Evolutionary conservation across 2,113 vertebrate species (phyloP).

Genomic region (Dipodomys ordii): DNA sequence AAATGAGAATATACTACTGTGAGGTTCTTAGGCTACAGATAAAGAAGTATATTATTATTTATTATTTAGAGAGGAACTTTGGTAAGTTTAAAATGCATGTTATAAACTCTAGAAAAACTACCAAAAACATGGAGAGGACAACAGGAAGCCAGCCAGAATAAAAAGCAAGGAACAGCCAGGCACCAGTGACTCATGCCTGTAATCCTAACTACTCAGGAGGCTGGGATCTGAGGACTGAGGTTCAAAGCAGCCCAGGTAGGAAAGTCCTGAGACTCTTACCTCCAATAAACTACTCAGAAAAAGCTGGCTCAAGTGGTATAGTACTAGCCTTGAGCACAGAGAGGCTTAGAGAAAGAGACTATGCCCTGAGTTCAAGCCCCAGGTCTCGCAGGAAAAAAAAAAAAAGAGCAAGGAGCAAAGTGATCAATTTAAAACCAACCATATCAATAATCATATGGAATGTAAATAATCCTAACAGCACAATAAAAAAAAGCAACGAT

Average conservation of each 20-base stretch:
- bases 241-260: too few species aligned
- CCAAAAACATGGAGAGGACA: not conserved
- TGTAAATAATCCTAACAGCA: not conserved
- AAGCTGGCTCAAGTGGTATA: too few species aligned
- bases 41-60: not conserved
- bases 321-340: too few species aligned
- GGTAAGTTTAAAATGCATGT: not conserved
- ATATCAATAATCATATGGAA: not conserved
- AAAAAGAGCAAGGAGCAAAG: not conserved
- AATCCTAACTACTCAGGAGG: too few species aligned
- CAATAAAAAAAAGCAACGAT: slow-evolving; percentile 5
- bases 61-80: not conserved
- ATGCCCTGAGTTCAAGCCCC: too few species aligned
- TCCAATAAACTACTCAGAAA: too few species aligned
- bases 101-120: slow-evolving; percentile 9
- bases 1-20: not conserved
- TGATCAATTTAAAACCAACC: not conserved
- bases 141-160: not conserved
- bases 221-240: too few species aligned
- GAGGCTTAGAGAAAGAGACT: too few species aligned
- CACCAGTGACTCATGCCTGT: too few species aligned
- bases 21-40: not conserved
- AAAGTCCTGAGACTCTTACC: too few species aligned
- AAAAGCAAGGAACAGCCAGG: not conserved
- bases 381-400: too few species aligned